phyloP scores from a whole-genome alignment of 1,140 invertebrate genomes.

The Subanguina moxae region DNA sequence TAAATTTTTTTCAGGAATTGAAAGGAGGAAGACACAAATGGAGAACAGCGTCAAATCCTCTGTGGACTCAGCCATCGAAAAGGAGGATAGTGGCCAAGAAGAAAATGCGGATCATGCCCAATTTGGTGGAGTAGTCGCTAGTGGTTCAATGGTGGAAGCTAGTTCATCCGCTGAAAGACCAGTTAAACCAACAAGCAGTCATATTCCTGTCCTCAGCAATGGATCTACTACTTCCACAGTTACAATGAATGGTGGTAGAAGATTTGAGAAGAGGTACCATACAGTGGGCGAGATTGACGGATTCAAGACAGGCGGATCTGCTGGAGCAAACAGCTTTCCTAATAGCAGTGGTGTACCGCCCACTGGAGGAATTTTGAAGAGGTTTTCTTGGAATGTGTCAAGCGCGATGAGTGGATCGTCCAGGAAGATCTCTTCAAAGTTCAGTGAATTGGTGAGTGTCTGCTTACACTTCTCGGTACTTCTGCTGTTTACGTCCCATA shows the following conservation, averaged over 20 bases:
- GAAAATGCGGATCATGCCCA: not conserved
- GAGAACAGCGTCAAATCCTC: not conserved
- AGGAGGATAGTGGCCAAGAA: not conserved
- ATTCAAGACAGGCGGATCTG: not conserved
- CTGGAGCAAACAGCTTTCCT: not conserved
- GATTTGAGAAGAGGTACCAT: slow-evolving; percentile 56
- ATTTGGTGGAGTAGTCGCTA: too few species aligned
- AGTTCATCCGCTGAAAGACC: not conserved
- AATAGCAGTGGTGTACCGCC: slow-evolving; percentile 7
- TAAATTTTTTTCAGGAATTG: not conserved
- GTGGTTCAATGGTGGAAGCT: too few species aligned
- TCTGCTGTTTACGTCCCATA: too few species aligned
- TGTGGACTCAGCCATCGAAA: not conserved
- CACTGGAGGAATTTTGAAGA: slow-evolving; percentile 47
- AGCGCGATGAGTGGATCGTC: slow-evolving; percentile 41
- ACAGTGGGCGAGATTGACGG: slow-evolving; percentile 54
- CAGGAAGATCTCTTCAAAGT: slow-evolving; percentile 40
- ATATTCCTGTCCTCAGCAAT: not conserved
- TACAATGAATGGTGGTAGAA: slow-evolving; percentile 31
- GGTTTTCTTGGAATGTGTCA: slow-evolving; percentile 55
- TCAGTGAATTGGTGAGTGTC: slow-evolving; percentile 32
- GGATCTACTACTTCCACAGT: slow-evolving; percentile 6
- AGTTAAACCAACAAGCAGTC: not conserved
- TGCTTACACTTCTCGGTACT: too few species aligned
- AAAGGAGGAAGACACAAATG: not conserved